A percentile compares a stretch with the other conserved stretches of the same genome.
Conservation (phyloP, 2,888 invertebrate genomes). For the Digitonthophagus gazella region DNA sequence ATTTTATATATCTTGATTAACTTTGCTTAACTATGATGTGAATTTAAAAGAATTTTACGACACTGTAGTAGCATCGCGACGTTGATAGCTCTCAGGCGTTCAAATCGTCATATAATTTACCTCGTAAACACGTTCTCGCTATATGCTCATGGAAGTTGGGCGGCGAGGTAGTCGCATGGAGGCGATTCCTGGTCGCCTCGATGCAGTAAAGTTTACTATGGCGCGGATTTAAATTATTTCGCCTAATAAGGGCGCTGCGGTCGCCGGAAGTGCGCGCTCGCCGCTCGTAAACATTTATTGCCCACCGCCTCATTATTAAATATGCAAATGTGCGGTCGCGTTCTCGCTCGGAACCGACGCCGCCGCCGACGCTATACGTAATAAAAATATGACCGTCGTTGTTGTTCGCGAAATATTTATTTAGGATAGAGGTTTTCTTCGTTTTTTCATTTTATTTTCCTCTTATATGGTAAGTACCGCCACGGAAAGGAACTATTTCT, state of each 20-base stretch:
- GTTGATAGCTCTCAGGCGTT: background rate
- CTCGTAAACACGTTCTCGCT: conserved; percentile 16
- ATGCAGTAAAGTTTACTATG: conserved; percentile 4
- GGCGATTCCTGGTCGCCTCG: background rate
- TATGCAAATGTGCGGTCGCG: conserved; percentile 8
- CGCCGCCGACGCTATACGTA: background rate
- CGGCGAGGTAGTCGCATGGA: background rate
- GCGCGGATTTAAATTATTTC: conserved; percentile 13
- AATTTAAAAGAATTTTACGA: background rate
- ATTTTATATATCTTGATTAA: background rate
- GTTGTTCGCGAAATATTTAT: too few species aligned
- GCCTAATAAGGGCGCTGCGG: conserved; percentile 8
- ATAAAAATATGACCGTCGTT: background rate
- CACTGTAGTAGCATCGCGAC: background rate
- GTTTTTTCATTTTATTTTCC: too few species aligned
- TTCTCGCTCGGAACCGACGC: background rate
- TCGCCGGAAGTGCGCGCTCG: background rate
- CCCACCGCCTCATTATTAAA: conserved; percentile 4
- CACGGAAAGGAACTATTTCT: background rate
- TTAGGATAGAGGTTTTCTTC: too few species aligned
- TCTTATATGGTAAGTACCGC: background rate
- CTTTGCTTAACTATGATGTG: background rate
- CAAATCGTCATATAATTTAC: conserved; percentile 17
- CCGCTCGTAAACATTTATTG: conserved; percentile 8
- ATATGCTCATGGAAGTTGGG: background rate